phyloP scores from a whole-genome alignment of 2,113 vertebrate genomes.

The Gopherus flavomarginatus region DNA sequence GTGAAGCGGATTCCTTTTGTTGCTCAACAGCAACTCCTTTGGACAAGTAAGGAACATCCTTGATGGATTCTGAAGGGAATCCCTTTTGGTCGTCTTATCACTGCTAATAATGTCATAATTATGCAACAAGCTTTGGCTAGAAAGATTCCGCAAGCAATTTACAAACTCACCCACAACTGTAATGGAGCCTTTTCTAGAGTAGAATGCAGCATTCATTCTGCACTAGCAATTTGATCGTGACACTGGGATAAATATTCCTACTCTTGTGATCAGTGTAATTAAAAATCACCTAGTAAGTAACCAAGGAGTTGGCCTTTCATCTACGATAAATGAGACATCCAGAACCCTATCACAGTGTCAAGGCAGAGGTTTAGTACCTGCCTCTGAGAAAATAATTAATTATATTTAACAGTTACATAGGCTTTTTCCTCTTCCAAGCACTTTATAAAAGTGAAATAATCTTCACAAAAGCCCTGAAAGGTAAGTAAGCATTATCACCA shows the following conservation, averaged over 20 bases:
- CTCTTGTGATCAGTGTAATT: neutral
- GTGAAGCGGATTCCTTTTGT: neutral
- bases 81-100: neutral
- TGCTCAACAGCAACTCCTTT: neutral
- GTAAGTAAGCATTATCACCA: neutral
- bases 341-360: accelerated
- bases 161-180: conserved; percentile 28
- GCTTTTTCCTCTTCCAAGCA: neutral
- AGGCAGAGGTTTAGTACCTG: neutral
- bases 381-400: neutral
- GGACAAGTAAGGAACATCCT: neutral
- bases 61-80: neutral
- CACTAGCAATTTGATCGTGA: neutral
- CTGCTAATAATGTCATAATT: neutral
- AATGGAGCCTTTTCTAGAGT: neutral
- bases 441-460: neutral
- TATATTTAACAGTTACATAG: neutral
- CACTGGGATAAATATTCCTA: neutral
- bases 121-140: neutral
- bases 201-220: neutral
- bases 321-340: neutral
- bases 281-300: neutral
- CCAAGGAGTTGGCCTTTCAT: neutral
- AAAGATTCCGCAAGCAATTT: neutral
- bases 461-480: neutral